Conservation (phyloP, 2,888 invertebrate genomes). For the Coremacera marginata region DNA sequence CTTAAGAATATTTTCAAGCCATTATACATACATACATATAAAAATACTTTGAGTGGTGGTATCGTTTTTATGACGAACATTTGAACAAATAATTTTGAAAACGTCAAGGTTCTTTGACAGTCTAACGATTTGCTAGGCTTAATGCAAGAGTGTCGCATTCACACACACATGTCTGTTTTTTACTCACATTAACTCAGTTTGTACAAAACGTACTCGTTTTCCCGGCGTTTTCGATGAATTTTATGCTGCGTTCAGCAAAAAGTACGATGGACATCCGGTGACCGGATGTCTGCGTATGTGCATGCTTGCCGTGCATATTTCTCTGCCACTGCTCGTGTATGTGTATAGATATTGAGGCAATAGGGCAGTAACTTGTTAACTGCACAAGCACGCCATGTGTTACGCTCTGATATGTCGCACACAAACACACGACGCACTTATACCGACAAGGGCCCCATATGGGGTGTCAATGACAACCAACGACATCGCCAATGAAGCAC, state of each 20-base stretch:
- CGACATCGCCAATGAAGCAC: conserved; percentile 6
- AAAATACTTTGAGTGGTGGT: not conserved
- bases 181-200: not conserved
- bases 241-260: conserved; percentile 40
- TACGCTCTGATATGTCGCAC: conserved; percentile 7
- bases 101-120: not conserved
- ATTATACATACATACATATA: not conserved
- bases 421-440: conserved; percentile 1
- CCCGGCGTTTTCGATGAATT: not conserved
- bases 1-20: not conserved
- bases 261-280: conserved; percentile 41
- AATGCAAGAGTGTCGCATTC: not conserved
- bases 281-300: conserved; percentile 23
- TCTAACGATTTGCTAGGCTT: not conserved
- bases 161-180: not conserved
- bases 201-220: not conserved
- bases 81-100: not conserved
- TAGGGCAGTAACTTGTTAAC: conserved; percentile 33
- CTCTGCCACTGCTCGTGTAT: not conserved
- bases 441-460: not conserved
- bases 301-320: conserved; percentile 2
- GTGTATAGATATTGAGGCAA: not conserved
- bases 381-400: conserved; percentile 18
- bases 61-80: not conserved
- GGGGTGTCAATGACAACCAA: conserved; percentile 34